Conservation (phyloP, 2,797 vertebrate genomes). For the Apogon hyalosoma region DNA sequence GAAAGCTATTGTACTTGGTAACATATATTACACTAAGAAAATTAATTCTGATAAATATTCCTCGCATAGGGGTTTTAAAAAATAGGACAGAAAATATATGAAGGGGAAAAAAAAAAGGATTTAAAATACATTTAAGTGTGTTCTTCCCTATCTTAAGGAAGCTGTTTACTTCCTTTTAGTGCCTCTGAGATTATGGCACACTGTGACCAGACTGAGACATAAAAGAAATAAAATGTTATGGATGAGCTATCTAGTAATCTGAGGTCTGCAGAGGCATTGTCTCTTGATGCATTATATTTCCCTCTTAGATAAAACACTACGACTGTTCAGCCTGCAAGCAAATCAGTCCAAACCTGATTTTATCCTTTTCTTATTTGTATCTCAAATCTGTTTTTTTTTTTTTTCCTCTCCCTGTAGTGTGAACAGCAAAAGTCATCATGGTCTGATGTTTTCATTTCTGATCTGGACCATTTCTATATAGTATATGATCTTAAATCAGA, state of each 20-base stretch:
- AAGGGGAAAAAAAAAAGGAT: constrained; percentile 27
- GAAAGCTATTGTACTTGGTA: background rate
- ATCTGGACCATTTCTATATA: too few species aligned
- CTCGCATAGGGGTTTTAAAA: background rate
- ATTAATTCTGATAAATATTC: background rate
- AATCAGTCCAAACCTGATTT: too few species aligned
- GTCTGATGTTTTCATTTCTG: too few species aligned
- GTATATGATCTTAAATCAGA: too few species aligned
- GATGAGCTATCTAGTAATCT: constrained; percentile 60
- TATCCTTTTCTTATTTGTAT: too few species aligned
- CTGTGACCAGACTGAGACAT: constrained; percentile 52
- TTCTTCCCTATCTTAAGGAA: constrained; percentile 45
- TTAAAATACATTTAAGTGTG: constrained; percentile 34
- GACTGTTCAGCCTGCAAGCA: background rate
- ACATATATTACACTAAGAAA: background rate
- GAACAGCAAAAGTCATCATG: too few species aligned
- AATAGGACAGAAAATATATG: constrained; percentile 8
- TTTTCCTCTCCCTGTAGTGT: too few species aligned
- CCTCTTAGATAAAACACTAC: constrained; percentile 42
- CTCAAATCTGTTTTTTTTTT: too few species aligned
- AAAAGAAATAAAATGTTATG: constrained; percentile 60
- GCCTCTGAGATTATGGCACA: constrained; percentile 51
- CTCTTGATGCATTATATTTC: constrained; percentile 51
- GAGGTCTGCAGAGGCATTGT: constrained; percentile 50
- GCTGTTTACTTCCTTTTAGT: constrained; percentile 53